phyloP scores from a whole-genome alignment of 2,113 vertebrate genomes.

The Atherinomorus stipes region DNA sequence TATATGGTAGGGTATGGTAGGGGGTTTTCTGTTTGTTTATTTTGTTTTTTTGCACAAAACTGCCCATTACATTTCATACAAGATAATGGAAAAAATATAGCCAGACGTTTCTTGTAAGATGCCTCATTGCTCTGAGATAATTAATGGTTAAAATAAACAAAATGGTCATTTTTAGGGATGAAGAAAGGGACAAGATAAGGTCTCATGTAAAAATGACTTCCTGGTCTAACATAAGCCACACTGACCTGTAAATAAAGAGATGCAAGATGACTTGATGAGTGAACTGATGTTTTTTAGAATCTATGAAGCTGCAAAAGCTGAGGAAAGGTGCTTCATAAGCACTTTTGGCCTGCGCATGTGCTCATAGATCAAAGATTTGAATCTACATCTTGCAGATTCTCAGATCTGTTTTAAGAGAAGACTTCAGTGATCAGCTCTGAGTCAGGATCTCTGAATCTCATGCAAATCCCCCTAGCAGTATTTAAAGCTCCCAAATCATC shows the following conservation, averaged over 20 bases:
- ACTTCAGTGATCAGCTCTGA: slow-evolving; percentile 74
- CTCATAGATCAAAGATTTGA: slow-evolving; percentile 35
- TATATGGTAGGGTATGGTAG: slow-evolving; percentile 2
- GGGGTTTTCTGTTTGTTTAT: no score
- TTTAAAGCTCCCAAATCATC: slow-evolving; percentile 85
- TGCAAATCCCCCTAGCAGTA: slow-evolving; percentile 82
- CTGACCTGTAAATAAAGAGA: not conserved
- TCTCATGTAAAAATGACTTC: not conserved
- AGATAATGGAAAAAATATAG: no score
- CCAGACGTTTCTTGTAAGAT: no score
- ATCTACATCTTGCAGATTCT: slow-evolving; percentile 25
- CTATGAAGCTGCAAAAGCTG: not conserved
- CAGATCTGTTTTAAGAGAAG: slow-evolving; percentile 56
- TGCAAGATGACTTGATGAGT: not conserved
- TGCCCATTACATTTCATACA: no score
- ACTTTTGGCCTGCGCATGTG: not conserved
- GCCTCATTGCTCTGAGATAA: no score
- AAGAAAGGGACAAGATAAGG: no score
- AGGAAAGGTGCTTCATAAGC: slow-evolving; percentile 9
- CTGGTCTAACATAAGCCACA: not conserved
- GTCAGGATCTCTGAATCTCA: slow-evolving; percentile 81
- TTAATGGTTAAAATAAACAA: no score
- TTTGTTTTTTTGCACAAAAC: no score
- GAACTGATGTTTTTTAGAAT: not conserved
- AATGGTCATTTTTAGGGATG: no score